Evolutionary conservation across 1,140 invertebrate genomes (phyloP).

Genomic region (Hyles vespertilio): DNA sequence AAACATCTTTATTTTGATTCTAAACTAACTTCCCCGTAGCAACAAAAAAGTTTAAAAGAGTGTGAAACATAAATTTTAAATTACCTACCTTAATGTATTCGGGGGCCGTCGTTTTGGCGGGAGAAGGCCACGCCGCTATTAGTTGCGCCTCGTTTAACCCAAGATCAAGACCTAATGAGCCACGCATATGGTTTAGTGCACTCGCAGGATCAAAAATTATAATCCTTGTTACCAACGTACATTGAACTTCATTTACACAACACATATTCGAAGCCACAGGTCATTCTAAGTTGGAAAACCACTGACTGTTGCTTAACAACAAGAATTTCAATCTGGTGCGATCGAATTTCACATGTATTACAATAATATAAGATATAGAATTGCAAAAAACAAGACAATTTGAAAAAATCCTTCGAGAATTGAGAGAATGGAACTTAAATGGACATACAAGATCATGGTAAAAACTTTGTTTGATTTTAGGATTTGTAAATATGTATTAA

Average conservation of each 20-base stretch:
- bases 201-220: conserved; percentile 55
- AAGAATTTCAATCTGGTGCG: too few relatives aligned
- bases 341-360: too few relatives aligned
- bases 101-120: conserved; percentile 43
- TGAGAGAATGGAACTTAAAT: too few relatives aligned
- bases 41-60: conserved; percentile 25
- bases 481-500: too few relatives aligned
- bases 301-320: too few relatives aligned
- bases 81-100: conserved; percentile 45
- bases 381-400: not conserved
- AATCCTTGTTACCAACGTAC: conserved; percentile 20
- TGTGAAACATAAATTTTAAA: conserved; percentile 48
- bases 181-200: conserved; percentile 58
- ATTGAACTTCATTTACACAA: too few relatives aligned
- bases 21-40: too few relatives aligned
- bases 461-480: too few relatives aligned
- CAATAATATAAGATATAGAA: too few relatives aligned
- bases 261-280: too few relatives aligned
- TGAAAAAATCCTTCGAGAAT: not conserved
- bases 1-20: too few relatives aligned
- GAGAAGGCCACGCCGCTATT: conserved; percentile 48
- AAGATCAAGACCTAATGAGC: conserved; percentile 65
- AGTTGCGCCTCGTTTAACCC: conserved; percentile 55
- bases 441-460: too few relatives aligned
- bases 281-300: not conserved